Conservation (phyloP, 1,140 invertebrate species). For the Ectropis grisescens region DNA sequence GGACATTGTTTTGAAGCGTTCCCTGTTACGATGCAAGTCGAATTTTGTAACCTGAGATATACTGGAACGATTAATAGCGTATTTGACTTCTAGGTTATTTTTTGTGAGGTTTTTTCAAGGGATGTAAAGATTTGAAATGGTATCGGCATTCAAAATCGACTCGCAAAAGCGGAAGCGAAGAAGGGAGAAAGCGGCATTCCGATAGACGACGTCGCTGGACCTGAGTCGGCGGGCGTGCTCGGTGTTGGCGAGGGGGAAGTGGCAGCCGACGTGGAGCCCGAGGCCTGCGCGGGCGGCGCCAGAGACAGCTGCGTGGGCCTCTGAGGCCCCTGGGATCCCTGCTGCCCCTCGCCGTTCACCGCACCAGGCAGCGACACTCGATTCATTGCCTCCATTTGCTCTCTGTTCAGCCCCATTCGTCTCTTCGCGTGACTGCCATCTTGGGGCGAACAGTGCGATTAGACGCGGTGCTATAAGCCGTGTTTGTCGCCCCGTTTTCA, state of each 20-base stretch:
- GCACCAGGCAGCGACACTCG: slow-evolving; percentile 39
- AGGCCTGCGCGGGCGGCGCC: slow-evolving; percentile 26
- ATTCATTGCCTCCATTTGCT: slow-evolving; percentile 69
- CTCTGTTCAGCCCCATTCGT: slow-evolving; percentile 69
- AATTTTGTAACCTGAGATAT: too few relatives aligned
- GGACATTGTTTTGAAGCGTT: too few relatives aligned
- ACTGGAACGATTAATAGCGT: too few relatives aligned
- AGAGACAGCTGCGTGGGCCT: slow-evolving; percentile 62
- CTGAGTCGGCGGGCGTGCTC: slow-evolving; percentile 66
- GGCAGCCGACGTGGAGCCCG: slow-evolving; percentile 32
- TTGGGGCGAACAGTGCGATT: slow-evolving; percentile 50
- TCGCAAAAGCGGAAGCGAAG: not conserved
- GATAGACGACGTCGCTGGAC: slow-evolving; percentile 29
- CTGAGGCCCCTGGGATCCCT: slow-evolving; percentile 19
- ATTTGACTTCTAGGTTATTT: too few relatives aligned
- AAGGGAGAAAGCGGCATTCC: slow-evolving; percentile 13
- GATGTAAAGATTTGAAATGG: slow-evolving; percentile 2
- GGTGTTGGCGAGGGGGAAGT: slow-evolving; percentile 60
- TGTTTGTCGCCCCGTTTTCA: not conserved
- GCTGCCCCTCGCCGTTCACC: slow-evolving; percentile 53
- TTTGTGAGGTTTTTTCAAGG: not conserved
- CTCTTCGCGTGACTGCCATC: slow-evolving; percentile 71
- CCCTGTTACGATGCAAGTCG: too few relatives aligned
- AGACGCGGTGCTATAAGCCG: slow-evolving; percentile 1
- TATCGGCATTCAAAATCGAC: too few relatives aligned